These are phyloP conservation scores for Squalus acanthias DNA, from an alignment of 2,797 vertebrate species.

Conservation along the genomic window DNA sequence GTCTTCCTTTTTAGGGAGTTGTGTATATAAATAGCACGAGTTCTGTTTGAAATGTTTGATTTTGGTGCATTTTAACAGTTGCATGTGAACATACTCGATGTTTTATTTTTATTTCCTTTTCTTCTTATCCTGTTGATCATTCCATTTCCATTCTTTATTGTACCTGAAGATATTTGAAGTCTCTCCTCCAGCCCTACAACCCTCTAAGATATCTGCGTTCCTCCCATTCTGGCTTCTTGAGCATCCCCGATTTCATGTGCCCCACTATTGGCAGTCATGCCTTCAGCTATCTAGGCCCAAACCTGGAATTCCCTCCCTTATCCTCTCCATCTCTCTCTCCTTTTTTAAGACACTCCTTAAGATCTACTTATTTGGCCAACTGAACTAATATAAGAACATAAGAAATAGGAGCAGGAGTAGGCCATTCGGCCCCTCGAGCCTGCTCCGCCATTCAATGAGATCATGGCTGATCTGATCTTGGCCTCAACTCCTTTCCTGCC, in stretches of 20 bases:
- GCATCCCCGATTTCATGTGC: neutral
- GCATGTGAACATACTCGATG: neutral
- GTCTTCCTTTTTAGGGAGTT: neutral
- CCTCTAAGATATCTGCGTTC: neutral
- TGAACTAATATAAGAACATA: too few relatives aligned
- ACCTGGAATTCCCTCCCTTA: neutral
- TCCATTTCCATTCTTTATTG: neutral
- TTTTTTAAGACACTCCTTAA: neutral
- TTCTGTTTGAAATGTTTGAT: neutral
- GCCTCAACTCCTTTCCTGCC: too few relatives aligned
- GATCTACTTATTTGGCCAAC: neutral
- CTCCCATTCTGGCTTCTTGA: neutral
- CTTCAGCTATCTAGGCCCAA: neutral
- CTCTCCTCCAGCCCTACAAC: too few relatives aligned
- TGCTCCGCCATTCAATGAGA: too few relatives aligned
- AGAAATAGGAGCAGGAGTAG: too few relatives aligned
- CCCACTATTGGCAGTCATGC: neutral
- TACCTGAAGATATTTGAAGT: neutral
- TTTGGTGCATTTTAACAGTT: neutral
- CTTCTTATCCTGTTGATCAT: neutral
- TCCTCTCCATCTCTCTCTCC: neutral
- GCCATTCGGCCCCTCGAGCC: too few relatives aligned
- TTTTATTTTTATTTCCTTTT: neutral
- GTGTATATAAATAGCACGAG: neutral
- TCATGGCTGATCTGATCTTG: too few relatives aligned